Evolutionary conservation across 2,797 vertebrate species (phyloP), one percentile per base, ranked within the genome.

Genomic region (Spondyliosoma cantharus): DNA sequence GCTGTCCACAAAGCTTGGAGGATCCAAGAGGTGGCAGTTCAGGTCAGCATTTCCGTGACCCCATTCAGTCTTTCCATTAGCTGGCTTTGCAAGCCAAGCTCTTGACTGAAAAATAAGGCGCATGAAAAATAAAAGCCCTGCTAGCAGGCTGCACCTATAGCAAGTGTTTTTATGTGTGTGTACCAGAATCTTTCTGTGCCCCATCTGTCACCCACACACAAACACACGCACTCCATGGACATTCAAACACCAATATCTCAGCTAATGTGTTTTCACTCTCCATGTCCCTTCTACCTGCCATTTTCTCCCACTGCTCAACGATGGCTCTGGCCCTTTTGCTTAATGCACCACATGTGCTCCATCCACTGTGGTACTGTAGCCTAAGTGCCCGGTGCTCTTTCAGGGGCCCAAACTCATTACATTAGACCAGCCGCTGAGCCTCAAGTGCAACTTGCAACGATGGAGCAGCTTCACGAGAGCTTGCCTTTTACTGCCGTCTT

Each of bases 381-480:
- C 79, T 85, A 82, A 88, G 85, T 88, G 88, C 81, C 76, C 2
- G 12, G n/a, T n/a, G 42, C 54, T 54, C 74, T 76, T 75, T 78
- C 27, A 80, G 29, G 16, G 57, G 69, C 32, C 50, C 64, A 29
- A 53, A 78, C 56, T 87, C 78, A 82, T 90, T 58, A 76, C 75
- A 78, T 81, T n/a, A 80, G 57, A 73, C 75, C 75, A 49, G 63
- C 68, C 52, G 71, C 45, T 20, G 57, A 76, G 50, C 65, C 52
- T n/a, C 12, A 2, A 85, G 67, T 81, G 70, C 59, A 82, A 75
- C 67, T 83, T 73, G 65, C 53, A 60, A 58, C 3, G 64, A 76
- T 76, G 66, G 61, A 74, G 24, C 71, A 16, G 65, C 52, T 73
- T 77, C 71, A 76, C 63, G 22, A 60, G 42, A 70, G 52, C 59